Evolutionary conservation across 2,113 vertebrate species (phyloP).

Genomic region (Progne subis): DNA sequence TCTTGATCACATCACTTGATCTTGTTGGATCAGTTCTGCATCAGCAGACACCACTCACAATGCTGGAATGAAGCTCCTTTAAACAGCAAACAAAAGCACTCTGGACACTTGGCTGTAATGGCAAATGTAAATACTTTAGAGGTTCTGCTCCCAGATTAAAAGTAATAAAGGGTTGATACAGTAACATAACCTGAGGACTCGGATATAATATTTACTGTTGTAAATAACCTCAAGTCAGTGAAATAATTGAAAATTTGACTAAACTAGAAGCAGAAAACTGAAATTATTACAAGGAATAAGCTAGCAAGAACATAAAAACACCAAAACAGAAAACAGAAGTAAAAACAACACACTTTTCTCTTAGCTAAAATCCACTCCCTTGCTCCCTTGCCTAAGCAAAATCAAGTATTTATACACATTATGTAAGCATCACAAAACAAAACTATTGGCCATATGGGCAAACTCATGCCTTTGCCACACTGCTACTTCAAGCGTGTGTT

Average conservation of each 20-base stretch:
- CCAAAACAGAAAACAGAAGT: not conserved
- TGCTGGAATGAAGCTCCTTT: not conserved
- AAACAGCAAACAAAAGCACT: not conserved
- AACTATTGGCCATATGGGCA: constrained; percentile 14
- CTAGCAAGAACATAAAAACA: not conserved
- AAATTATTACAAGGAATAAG: not conserved
- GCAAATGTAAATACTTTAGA: not conserved
- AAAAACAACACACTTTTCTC: not conserved
- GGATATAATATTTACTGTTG: not conserved
- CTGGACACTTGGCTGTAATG: not conserved
- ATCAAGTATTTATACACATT: not conserved
- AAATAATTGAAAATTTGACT: not conserved
- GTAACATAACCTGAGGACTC: not conserved
- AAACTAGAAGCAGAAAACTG: not conserved
- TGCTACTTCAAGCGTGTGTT: not conserved
- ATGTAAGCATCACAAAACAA: not conserved
- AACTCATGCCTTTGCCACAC: not conserved
- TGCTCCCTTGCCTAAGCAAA: not conserved
- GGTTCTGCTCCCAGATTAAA: not conserved
- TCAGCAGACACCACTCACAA: not conserved
- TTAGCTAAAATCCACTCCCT: not conserved
- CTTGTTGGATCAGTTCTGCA: not conserved
- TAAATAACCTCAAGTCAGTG: not conserved
- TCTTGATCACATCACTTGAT: not conserved
- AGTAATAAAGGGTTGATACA: not conserved